phyloP scores from a whole-genome alignment of 2,888 invertebrate genomes.

The Congeria kusceri region DNA sequence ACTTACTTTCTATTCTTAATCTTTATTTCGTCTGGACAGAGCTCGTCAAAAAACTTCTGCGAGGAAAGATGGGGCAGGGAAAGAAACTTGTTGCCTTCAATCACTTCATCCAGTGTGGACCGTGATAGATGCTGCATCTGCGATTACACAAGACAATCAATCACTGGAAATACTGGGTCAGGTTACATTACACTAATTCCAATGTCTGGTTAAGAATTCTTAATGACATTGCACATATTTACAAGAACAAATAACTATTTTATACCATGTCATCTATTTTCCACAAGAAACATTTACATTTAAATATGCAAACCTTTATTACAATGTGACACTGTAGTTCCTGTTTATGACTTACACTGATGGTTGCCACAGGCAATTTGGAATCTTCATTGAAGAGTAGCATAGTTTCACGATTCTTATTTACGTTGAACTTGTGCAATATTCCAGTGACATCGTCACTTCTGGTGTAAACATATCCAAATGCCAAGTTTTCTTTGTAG shows the following conservation, averaged over 20 bases:
- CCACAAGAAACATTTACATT: too few relatives aligned
- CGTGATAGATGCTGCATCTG: slow-evolving; percentile 95
- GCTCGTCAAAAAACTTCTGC: slow-evolving; percentile 92
- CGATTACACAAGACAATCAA: neutral
- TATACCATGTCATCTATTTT: too few relatives aligned
- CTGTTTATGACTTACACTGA: slow-evolving; percentile 72
- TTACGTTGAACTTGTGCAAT: slow-evolving; percentile 89
- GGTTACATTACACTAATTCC: neutral
- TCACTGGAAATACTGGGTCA: neutral
- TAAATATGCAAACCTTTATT: too few relatives aligned
- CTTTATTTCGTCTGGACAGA: slow-evolving; percentile 91
- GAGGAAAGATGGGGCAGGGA: slow-evolving; percentile 95
- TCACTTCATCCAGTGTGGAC: slow-evolving; percentile 94
- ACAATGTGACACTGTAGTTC: too few relatives aligned
- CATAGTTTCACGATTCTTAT: slow-evolving; percentile 89
- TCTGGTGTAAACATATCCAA: slow-evolving; percentile 88
- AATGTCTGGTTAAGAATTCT: too few relatives aligned
- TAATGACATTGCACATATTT: too few relatives aligned
- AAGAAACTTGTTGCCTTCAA: slow-evolving; percentile 95
- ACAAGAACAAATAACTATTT: too few relatives aligned
- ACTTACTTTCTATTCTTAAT: slow-evolving; percentile 77
- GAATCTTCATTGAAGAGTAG: slow-evolving; percentile 95
- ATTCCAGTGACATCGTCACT: slow-evolving; percentile 72
- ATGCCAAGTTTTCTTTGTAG: slow-evolving; percentile 93
- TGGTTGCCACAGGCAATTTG: slow-evolving; percentile 85